Conservation (phyloP, 2,113 vertebrate species). For the Archocentrus centrarchus region DNA sequence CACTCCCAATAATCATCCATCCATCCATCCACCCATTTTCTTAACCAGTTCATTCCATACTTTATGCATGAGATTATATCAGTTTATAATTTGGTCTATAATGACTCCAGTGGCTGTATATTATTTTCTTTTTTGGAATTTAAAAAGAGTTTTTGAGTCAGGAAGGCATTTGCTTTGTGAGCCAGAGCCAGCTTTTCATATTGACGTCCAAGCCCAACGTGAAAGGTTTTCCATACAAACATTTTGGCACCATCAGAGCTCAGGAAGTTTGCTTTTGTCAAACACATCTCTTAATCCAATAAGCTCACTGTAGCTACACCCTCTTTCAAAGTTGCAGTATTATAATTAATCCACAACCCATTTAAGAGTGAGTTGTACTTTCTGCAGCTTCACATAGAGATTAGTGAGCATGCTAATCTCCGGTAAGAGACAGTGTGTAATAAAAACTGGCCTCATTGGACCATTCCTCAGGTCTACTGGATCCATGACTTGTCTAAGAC, state of each 20-base stretch:
- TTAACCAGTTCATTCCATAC: neutral
- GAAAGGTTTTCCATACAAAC: neutral
- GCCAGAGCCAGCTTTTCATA: neutral
- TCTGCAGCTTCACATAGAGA: constrained; percentile 23
- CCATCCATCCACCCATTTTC: neutral
- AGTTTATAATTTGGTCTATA: neutral
- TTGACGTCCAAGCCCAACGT: neutral
- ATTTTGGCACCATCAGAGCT: neutral
- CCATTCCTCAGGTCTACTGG: neutral
- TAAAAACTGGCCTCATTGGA: constrained; percentile 1
- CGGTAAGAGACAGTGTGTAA: neutral
- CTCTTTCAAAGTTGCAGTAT: constrained; percentile 2
- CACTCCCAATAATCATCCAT: neutral
- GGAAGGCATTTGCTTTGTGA: neutral
- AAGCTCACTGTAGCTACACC: neutral
- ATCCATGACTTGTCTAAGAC: neutral
- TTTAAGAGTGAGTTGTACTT: constrained; percentile 28
- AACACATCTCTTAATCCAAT: constrained; percentile 5
- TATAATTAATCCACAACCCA: constrained; percentile 36
- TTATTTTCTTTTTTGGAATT: neutral
- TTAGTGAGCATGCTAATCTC: constrained; percentile 13
- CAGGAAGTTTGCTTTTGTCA: neutral
- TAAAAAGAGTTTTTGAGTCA: neutral
- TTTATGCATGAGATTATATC: too few species aligned
- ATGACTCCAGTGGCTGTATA: neutral